phyloP scores from a whole-genome alignment of 2,888 invertebrate species.

The Ornithoptera priamus region DNA sequence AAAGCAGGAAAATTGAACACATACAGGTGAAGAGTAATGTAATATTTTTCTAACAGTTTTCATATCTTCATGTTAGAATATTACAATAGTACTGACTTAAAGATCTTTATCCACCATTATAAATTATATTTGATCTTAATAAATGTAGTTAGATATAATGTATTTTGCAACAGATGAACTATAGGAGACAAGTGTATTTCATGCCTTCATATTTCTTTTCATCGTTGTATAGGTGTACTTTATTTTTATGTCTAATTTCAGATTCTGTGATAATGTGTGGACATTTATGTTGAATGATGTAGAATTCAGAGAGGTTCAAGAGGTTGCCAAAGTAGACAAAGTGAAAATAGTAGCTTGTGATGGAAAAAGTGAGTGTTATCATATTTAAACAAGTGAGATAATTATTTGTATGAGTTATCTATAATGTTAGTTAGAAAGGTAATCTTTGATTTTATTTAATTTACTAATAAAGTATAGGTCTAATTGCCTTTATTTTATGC shows the following conservation, averaged over 20 bases:
- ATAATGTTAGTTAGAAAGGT: too few species aligned
- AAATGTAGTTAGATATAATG: too few species aligned
- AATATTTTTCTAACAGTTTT: neutral
- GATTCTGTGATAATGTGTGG: constrained; percentile 99
- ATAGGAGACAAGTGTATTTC: too few species aligned
- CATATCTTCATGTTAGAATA: neutral
- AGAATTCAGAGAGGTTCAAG: constrained; percentile 97
- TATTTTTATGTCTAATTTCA: constrained; percentile 46
- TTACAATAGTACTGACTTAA: too few species aligned
- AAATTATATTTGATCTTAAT: too few species aligned
- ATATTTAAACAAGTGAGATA: constrained; percentile 10
- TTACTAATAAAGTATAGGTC: too few species aligned
- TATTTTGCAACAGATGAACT: too few species aligned
- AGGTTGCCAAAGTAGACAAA: constrained; percentile 94
- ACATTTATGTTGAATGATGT: constrained; percentile 99
- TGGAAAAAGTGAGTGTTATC: constrained; percentile 89
- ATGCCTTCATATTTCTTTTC: neutral
- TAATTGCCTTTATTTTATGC: too few species aligned
- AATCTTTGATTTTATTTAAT: too few species aligned
- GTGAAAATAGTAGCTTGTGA: constrained; percentile 99
- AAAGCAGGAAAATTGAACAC: constrained; percentile 85
- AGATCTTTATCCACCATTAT: too few species aligned
- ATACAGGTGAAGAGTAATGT: constrained; percentile 3
- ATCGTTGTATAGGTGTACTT: neutral
- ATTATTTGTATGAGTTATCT: too few species aligned